Evolutionary conservation across 2,888 invertebrate species (phyloP), one percentile per base, ranked within the genome.

Genomic region (Formica aserva): DNA sequence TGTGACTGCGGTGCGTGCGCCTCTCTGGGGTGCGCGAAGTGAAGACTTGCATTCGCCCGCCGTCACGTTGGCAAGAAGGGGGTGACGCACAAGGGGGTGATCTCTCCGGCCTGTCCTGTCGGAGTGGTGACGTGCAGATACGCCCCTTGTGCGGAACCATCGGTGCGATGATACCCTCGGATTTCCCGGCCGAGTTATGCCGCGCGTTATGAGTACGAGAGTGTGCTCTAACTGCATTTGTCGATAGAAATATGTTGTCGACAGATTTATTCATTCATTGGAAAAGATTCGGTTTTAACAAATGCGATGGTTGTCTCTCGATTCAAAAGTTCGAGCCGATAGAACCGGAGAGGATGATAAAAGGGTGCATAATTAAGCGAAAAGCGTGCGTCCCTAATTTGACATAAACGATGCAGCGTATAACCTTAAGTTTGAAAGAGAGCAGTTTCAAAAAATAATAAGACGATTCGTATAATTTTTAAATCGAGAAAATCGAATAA

Each of bases 71-170:
- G 77, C 22, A 57, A 29, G 22, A 22, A 75, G 75, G 52, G 66
- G 26, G 63, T 65, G 71, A 83, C 65, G 62, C 55, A 57, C 63
- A 63, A 69, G 71, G 85, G 82, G 81, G 85, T 65, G 74, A 76
- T 74, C 75, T 65, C 55, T 62, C 45, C 38, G 26, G 71, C 69
- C 76, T 78, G 62, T 71, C 82, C 77, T 82, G 86, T 41, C 74
- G 62, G 80, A 78, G 67, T 84, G 74, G 82, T 74, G 81, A 86
- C 78, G 86, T 72, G 84, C 86, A 91, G 91, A 92, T 93, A 93
- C 93, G 94, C 93, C 94, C 93, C 94, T 94, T 86, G 93, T 93
- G 92, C 93, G 92, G 92, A 92, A 92, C 93, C 94, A 94, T 92
- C 93, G 93, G 92, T 92, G 91, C 92, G 91, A 92, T 92, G 88